Percentiles rank a stretch among this genome's conserved stretches.
Conservation (phyloP, 2,113 vertebrate species). For the Phrynocephalus versicolor region DNA sequence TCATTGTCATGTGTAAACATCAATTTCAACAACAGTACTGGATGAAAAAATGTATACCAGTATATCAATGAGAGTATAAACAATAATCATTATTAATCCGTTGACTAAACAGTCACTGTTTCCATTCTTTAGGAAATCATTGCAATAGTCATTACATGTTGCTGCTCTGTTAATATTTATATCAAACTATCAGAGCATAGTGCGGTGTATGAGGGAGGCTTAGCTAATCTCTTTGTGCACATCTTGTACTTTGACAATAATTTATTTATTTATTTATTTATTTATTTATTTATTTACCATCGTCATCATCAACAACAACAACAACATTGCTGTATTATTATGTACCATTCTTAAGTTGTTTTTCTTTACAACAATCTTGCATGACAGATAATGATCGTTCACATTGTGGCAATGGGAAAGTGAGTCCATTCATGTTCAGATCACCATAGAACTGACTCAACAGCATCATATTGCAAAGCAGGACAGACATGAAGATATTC, state of each 20-base stretch:
- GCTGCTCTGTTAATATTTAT: background rate
- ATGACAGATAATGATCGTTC: background rate
- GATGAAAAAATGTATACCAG: background rate
- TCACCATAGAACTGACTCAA: no score
- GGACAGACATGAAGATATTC: no score
- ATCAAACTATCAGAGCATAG: background rate
- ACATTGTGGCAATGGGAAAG: background rate
- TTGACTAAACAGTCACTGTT: background rate
- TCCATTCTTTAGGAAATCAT: background rate
- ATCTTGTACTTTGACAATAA: no score
- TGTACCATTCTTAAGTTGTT: background rate
- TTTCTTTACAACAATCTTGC: background rate
- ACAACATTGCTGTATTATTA: no score
- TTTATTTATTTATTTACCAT: no score
- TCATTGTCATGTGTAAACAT: background rate
- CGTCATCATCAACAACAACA: no score
- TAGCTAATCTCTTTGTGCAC: no score
- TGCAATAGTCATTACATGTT: background rate
- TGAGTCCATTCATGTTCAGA: background rate
- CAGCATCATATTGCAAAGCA: no score
- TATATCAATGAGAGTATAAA: background rate
- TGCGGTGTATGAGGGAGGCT: no score
- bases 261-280: no score
- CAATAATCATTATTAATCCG: background rate
- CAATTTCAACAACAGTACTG: background rate